Base-by-base conservation (phyloP, 2,797 vertebrate genomes). In the Spinus pinus region DNA sequence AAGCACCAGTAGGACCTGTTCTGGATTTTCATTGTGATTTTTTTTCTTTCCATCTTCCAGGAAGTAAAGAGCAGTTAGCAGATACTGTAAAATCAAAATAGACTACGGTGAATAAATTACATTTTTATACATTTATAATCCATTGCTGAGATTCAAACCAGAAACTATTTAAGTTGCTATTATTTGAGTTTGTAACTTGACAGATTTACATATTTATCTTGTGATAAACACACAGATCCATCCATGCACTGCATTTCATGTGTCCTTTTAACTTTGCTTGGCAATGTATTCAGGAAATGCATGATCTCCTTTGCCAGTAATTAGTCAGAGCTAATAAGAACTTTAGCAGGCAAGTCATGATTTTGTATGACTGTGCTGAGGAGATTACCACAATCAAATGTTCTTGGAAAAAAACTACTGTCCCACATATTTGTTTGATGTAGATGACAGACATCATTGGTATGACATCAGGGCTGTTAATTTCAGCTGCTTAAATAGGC, bases 321-420 rank as follows among this genome's bases (percentile, higher is more conserved):
- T 96, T 97, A 96, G 73, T 66, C 64, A 86, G 70, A 94, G 35
- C 42, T 95, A 96, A 86, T 88, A 83, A 79, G 82, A 90, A 83
- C 44, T 80, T 82, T 47, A 86, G 83, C 53, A 94, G 75, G 72
- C 77, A 93, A 95, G 72, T 93, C 93, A 94, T 86, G 72, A 82
- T 77, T 83, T 91, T 69, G n/a, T 92, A 78, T 84, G 90, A 87
- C 74, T 86, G 46, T 81, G 81, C 71, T 90, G 79, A 93, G 56
- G 57, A 89, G 77, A 92, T 92, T 88, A 93, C 94, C 54, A 82
- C 73, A 67, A 71, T 67, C 46, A 49, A 75, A 82, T 81, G 53
- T 67, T 89, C 66, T 74, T 83, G 65, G 58, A 72, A 89, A 89
- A 92, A 90, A 66, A 3, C 3, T 41, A 73, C 60, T 82, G 81